Evolutionary conservation across 2,113 vertebrate species (phyloP).

Genomic region (Salvator merianae): DNA sequence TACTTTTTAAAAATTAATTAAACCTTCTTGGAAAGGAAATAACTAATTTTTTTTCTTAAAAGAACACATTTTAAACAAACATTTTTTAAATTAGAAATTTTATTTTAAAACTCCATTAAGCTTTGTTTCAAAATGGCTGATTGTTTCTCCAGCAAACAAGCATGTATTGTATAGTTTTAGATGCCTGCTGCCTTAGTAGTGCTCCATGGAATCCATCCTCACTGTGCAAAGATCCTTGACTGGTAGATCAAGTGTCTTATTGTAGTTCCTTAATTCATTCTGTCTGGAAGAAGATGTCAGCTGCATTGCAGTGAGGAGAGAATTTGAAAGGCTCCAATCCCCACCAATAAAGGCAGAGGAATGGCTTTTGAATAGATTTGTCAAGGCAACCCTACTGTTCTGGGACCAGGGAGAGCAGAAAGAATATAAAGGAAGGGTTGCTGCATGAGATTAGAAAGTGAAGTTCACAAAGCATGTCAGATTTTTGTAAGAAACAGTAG

Average conservation of each 20-base stretch:
- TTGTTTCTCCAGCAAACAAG: slow-evolving; percentile 86
- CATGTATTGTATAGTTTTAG: slow-evolving; percentile 87
- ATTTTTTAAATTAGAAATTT: slow-evolving; percentile 44
- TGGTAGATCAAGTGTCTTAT: slow-evolving; percentile 98
- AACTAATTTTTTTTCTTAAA: background rate
- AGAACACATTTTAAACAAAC: slow-evolving; percentile 33
- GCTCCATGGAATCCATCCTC: slow-evolving; percentile 82
- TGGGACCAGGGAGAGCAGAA: slow-evolving; percentile 88
- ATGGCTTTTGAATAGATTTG: slow-evolving; percentile 96
- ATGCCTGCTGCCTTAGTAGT: slow-evolving; percentile 84
- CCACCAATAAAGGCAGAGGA: slow-evolving; percentile 87
- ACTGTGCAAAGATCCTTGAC: slow-evolving; percentile 90
- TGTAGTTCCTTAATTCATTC: slow-evolving; percentile 98
- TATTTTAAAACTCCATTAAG: slow-evolving; percentile 76
- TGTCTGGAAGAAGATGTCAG: slow-evolving; percentile 99
- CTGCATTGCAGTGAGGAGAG: slow-evolving; percentile 89
- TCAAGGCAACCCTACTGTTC: slow-evolving; percentile 94
- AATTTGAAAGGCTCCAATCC: slow-evolving; percentile 88
- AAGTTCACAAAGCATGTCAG: slow-evolving; percentile 87
- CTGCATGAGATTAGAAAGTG: slow-evolving; percentile 91
- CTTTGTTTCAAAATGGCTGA: slow-evolving; percentile 70
- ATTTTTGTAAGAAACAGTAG: slow-evolving; percentile 85
- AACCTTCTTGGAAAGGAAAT: background rate
- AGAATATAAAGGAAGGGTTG: slow-evolving; percentile 89
- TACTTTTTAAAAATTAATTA: background rate